A percentile compares a stretch with the other conserved stretches of the same genome.
Conservation (phyloP, 2,888 invertebrate genomes). For the Hypsopygia costalis region DNA sequence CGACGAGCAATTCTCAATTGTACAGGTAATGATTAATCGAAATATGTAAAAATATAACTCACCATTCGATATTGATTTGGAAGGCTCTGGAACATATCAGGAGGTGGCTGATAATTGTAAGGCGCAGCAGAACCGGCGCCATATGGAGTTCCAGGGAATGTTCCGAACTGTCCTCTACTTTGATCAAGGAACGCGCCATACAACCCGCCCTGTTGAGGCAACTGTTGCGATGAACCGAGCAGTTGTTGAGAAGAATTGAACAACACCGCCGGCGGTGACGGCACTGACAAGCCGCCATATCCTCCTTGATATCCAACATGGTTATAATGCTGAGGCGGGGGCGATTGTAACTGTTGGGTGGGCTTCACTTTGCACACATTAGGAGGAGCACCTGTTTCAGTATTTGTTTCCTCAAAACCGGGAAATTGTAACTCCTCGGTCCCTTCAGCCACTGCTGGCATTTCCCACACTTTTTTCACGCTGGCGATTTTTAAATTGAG, state of each 20-base stretch:
- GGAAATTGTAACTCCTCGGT: slow-evolving; percentile 72
- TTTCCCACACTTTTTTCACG: slow-evolving; percentile 95
- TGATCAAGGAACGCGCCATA: slow-evolving; percentile 91
- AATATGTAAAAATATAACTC: slow-evolving; percentile 29
- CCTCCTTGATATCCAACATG: slow-evolving; percentile 88
- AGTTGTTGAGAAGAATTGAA: slow-evolving; percentile 88
- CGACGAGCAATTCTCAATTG: too few relatives aligned
- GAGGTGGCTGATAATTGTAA: slow-evolving; percentile 88
- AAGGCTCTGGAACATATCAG: slow-evolving; percentile 73
- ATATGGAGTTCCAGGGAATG: slow-evolving; percentile 86
- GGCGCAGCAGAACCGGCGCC: slow-evolving; percentile 85
- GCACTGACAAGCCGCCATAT: slow-evolving; percentile 90
- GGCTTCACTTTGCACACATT: slow-evolving; percentile 93
- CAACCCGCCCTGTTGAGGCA: slow-evolving; percentile 86
- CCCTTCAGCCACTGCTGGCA: slow-evolving; percentile 84
- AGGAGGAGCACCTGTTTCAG: slow-evolving; percentile 79
- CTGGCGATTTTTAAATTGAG: slow-evolving; percentile 96
- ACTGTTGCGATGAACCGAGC: slow-evolving; percentile 75
- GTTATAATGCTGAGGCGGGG: slow-evolving; percentile 84
- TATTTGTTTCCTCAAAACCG: slow-evolving; percentile 63
- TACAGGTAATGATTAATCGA: too few relatives aligned
- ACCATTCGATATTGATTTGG: slow-evolving; percentile 74
- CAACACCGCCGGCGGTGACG: slow-evolving; percentile 91
- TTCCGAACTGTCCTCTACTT: slow-evolving; percentile 89
- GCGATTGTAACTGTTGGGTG: slow-evolving; percentile 87